Base-by-base conservation (phyloP, 1,140 invertebrate genomes). In the Drosophila tristis region DNA sequence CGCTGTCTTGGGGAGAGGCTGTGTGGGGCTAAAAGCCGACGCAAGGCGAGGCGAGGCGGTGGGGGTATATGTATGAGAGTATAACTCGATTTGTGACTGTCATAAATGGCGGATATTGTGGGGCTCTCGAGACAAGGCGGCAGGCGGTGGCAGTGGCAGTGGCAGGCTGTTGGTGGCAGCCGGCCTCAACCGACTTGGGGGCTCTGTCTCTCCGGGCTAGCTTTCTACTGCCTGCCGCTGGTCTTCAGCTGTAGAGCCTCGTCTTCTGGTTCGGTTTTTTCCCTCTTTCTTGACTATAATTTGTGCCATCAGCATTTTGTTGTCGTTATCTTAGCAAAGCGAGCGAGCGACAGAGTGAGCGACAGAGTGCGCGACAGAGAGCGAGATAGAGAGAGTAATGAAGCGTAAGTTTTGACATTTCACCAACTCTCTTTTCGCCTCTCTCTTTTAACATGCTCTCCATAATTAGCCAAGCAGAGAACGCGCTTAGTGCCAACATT, bases 81-180 rank as follows among this genome's bases (percentile, higher is more conserved):
- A 87, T 89, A 89, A 89, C 85, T 89, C 84, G 84, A 89, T 89
- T 89, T 89, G 84, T 89, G 84, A 84, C 85, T 89, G 84, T 89
- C 84, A 89, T 89, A 89, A 90, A 89, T 90, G 85, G 85, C 85
- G 84, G 85, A 89, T 84, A 89, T 89, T 89, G 84, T 84, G 85
- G 84, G 80, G 77, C 84, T 77, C 64, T 77, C 64, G 62, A 61
- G 75, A 72, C 76, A 72, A 68, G 65, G 70, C 77, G 59, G 58
- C 26, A 53, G 56, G 25, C 58, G 47, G 29, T 43, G 25, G 47
- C 59, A 43, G 61, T 39, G 23, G 35, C 42, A 26, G 31, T 47
- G 29, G 42, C 48, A 50, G 35, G 9, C 35, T 39, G 35, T 39
- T 39, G 35, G 4, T 39, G 35, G 26, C 60, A 39, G 42, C 56